Evolutionary conservation across 2,797 vertebrate species (phyloP).

Genomic region (Lagorchestes hirsutus): DNA sequence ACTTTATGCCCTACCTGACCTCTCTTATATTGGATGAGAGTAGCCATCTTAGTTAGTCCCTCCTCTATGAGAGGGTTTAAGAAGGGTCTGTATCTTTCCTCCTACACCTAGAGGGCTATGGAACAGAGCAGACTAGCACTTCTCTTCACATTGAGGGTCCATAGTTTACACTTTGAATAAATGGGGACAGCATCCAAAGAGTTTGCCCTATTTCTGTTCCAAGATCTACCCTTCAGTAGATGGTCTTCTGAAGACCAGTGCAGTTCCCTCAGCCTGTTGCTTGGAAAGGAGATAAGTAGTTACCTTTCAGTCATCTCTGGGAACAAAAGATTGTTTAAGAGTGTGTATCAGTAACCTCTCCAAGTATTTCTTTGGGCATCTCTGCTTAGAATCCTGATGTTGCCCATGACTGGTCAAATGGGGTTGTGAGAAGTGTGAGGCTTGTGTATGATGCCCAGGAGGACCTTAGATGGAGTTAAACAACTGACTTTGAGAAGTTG

Average conservation of each 20-base stretch:
- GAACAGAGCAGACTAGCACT: not conserved
- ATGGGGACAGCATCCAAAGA: not conserved
- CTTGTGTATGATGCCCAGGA: not conserved
- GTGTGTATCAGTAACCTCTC: not conserved
- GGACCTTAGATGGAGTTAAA: not conserved
- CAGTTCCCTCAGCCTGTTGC: not conserved
- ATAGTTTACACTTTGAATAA: not conserved
- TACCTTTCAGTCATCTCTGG: not conserved
- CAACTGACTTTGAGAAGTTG: not conserved
- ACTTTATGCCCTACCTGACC: not conserved
- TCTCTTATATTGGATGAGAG: not conserved
- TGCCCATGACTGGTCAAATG: not conserved
- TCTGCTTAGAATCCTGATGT: not conserved
- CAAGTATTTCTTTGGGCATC: not conserved
- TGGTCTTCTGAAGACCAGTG: not conserved
- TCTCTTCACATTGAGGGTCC: not conserved
- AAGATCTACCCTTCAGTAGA: not conserved
- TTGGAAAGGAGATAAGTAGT: not conserved
- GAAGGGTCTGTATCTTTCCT: slow-evolving; percentile 14
- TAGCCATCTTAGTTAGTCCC: slow-evolving; percentile 10
- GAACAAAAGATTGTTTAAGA: not conserved
- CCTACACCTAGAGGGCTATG: slow-evolving; percentile 10
- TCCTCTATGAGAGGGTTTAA: slow-evolving; percentile 41
- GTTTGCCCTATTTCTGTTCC: not conserved
- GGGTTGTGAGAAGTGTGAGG: too few relatives aligned